These are phyloP conservation scores for Dascillus cervinus DNA, from an alignment of 2,888 invertebrate genomes.

Conservation along the genomic window DNA sequence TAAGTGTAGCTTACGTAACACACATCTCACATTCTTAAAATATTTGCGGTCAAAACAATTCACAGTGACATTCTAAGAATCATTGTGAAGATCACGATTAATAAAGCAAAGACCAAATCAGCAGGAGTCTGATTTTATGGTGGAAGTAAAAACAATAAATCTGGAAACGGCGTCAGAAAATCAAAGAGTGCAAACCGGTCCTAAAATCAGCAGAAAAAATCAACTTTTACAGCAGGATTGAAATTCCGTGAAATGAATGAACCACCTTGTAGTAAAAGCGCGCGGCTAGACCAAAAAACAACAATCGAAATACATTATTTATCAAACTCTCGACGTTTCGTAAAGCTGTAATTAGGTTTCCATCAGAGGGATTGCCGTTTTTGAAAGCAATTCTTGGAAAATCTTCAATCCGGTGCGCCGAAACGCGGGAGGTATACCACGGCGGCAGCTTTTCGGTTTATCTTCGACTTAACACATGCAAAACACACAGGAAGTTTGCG, in stretches of 20 bases:
- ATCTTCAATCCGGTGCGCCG: conserved; percentile 17
- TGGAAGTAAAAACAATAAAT: conserved; percentile 2
- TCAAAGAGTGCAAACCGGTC: not conserved
- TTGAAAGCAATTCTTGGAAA: conserved; percentile 22
- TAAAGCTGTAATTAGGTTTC: conserved; percentile 27
- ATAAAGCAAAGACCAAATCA: conserved; percentile 1
- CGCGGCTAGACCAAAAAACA: conserved; percentile 16
- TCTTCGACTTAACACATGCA: conserved; percentile 25
- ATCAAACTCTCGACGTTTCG: conserved; percentile 25
- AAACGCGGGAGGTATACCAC: conserved; percentile 19
- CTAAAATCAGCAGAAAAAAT: conserved; percentile 1
- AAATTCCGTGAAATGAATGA: conserved; percentile 14
- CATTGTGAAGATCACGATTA: not conserved
- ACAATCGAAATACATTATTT: conserved; percentile 22
- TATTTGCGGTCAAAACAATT: conserved; percentile 7
- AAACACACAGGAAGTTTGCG: conserved; percentile 30
- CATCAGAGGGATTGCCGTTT: conserved; percentile 17
- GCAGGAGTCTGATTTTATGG: not conserved
- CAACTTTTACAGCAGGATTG: conserved; percentile 11
- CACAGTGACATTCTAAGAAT: not conserved
- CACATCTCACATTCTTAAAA: no score
- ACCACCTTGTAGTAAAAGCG: not conserved
- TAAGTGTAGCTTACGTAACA: no score
- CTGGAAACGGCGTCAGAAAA: not conserved
- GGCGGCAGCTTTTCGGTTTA: conserved; percentile 16